Evolutionary conservation across 2,797 vertebrate genomes (phyloP).

Genomic region (Catostomus latipinnis): DNA sequence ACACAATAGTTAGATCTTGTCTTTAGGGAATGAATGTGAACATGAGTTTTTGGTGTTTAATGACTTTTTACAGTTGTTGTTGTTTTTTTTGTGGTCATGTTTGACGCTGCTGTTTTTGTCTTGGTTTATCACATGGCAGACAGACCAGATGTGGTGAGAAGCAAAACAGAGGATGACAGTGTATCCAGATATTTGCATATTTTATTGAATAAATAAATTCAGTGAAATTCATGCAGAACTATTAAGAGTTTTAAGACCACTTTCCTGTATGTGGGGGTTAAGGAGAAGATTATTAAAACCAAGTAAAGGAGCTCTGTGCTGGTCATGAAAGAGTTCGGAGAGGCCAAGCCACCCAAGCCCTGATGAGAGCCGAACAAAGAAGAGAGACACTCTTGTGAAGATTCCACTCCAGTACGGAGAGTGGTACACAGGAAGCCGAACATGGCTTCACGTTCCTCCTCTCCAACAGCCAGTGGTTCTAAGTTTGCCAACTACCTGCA

Average conservation of each 20-base stretch:
- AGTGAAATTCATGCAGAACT: neutral
- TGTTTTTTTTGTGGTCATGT: neutral
- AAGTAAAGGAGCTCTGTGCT: constrained; percentile 65
- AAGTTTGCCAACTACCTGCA: constrained; percentile 29
- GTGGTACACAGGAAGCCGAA: constrained; percentile 64
- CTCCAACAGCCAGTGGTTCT: constrained; percentile 43
- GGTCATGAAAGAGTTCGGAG: constrained; percentile 47
- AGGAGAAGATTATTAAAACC: constrained; percentile 27
- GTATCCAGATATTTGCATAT: no score
- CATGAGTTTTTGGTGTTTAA: neutral
- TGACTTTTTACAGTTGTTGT: no score
- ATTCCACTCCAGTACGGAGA: constrained; percentile 71
- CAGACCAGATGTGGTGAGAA: constrained; percentile 68
- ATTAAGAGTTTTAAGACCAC: neutral
- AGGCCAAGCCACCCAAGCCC: constrained; percentile 35
- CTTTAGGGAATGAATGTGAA: neutral
- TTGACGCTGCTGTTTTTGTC: neutral
- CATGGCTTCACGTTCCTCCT: constrained; percentile 29
- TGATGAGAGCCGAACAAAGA: constrained; percentile 62
- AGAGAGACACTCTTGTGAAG: constrained; percentile 66
- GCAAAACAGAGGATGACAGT: constrained; percentile 35
- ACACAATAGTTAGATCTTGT: neutral
- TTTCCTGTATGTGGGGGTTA: neutral
- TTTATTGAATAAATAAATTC: no score
- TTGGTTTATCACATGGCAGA: constrained; percentile 18